Evolutionary conservation across 2,888 invertebrate genomes (phyloP).

Genomic region (Synanthedon myopaeformis): DNA sequence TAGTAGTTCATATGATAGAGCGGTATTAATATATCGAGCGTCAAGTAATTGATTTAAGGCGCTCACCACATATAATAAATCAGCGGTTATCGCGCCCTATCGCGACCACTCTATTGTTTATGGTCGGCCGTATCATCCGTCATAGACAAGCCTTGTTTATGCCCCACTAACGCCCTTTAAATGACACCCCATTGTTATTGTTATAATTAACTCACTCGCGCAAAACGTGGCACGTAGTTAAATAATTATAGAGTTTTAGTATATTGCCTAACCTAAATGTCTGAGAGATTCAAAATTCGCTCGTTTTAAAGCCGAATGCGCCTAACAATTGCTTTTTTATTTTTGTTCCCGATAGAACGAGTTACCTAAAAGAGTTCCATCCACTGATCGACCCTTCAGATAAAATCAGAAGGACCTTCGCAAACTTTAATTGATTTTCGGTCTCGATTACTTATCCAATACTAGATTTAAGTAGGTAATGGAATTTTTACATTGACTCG

Average conservation of each 20-base stretch:
- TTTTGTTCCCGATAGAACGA: conserved; percentile 22
- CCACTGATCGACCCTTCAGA: conserved; percentile 30
- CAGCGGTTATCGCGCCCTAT: conserved; percentile 47
- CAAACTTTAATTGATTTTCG: conserved; percentile 44
- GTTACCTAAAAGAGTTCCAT: conserved; percentile 31
- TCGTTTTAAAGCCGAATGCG: no score
- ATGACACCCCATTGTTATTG: conserved; percentile 4
- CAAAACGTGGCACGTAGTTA: not conserved
- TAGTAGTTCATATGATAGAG: no score
- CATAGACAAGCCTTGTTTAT: conserved; percentile 27
- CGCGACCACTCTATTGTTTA: conserved; percentile 47
- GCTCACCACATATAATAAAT: conserved; percentile 40
- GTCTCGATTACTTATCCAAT: conserved; percentile 33
- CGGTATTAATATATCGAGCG: not conserved
- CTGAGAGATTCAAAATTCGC: no score
- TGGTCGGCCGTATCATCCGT: conserved; percentile 44
- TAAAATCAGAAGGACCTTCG: conserved; percentile 16
- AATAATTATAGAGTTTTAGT: conserved; percentile 5
- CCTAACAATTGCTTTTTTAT: conserved; percentile 18
- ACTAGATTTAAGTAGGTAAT: conserved; percentile 36
- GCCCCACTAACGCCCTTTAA: conserved; percentile 14
- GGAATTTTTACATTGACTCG: conserved; percentile 37
- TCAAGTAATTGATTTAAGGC: conserved; percentile 50
- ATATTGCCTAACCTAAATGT: conserved; percentile 1
- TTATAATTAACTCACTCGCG: conserved; percentile 3